Conservation (phyloP, 1,140 invertebrate species). For the Wiebesia pumilae region DNA sequence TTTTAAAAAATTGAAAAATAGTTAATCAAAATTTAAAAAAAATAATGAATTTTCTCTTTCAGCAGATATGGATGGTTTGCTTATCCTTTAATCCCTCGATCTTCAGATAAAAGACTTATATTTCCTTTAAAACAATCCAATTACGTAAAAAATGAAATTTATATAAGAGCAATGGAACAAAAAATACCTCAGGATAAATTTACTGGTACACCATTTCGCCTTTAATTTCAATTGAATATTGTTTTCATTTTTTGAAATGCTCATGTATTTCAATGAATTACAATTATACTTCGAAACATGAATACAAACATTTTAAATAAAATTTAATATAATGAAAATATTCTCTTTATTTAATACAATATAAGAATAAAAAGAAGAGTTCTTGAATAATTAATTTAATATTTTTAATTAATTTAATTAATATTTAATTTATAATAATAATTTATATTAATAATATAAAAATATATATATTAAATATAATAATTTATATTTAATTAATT, state of each 20-base stretch:
- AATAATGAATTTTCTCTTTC: neutral
- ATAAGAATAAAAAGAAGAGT: too few relatives aligned
- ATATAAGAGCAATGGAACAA: conserved; percentile 58
- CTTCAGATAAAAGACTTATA: conserved; percentile 62
- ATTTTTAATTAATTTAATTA: too few relatives aligned
- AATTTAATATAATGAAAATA: neutral
- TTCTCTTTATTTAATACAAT: too few relatives aligned
- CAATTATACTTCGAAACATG: neutral
- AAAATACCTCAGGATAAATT: conserved; percentile 59
- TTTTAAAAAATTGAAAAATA: neutral
- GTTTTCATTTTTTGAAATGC: too few relatives aligned
- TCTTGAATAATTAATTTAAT: too few relatives aligned
- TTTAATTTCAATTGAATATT: neutral
- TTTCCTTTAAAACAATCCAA: conserved; percentile 61
- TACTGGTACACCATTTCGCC: conserved; percentile 60
- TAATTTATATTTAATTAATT: too few relatives aligned
- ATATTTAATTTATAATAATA: too few relatives aligned
- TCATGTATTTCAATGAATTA: neutral
- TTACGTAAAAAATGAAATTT: conserved; percentile 64
- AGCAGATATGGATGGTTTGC: conserved; percentile 68
- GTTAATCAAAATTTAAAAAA: too few relatives aligned
- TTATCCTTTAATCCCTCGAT: conserved; percentile 56
- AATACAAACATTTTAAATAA: neutral
- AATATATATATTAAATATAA: too few relatives aligned
- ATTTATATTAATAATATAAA: too few relatives aligned